Percentiles rank a stretch among this genome's conserved stretches.
phyloP scores from a whole-genome alignment of 1,140 invertebrate species.

The Neodiprion pinetum region DNA sequence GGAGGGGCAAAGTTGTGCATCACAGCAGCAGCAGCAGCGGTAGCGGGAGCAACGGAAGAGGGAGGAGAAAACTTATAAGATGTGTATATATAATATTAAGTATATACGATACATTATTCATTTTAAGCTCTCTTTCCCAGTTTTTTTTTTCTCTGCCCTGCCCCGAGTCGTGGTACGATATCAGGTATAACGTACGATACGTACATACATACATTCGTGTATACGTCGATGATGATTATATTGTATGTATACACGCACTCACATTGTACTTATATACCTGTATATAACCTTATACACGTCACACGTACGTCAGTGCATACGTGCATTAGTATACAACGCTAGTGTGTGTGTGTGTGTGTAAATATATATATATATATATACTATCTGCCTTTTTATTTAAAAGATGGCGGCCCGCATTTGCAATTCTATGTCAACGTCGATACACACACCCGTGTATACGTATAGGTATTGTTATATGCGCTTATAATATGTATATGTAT shows the following conservation, averaged over 20 bases:
- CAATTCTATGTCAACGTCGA: slow-evolving; percentile 1
- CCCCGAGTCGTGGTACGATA: too few relatives aligned
- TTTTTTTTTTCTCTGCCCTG: neutral
- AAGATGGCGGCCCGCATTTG: neutral
- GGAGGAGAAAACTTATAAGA: neutral
- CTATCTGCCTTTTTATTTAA: neutral
- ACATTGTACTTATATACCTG: neutral
- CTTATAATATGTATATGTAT: too few relatives aligned
- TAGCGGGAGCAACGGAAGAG: neutral
- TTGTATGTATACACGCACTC: neutral
- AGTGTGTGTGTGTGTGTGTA: neutral
- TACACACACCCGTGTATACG: neutral
- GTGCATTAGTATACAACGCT: neutral
- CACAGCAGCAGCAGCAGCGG: neutral
- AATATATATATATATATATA: neutral
- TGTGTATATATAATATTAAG: slow-evolving; percentile 47
- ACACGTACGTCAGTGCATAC: neutral
- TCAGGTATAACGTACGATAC: neutral
- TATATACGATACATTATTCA: slow-evolving; percentile 64
- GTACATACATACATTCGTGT: slow-evolving; percentile 9
- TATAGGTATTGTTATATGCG: too few relatives aligned
- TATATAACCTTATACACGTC: neutral
- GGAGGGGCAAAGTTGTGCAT: too few relatives aligned
- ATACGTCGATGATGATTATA: neutral
- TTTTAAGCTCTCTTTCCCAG: slow-evolving; percentile 21